Evolutionary conservation across 2,797 vertebrate genomes (phyloP), one percentile per base, ranked within the genome.

Genomic region (Sylvia borin): DNA sequence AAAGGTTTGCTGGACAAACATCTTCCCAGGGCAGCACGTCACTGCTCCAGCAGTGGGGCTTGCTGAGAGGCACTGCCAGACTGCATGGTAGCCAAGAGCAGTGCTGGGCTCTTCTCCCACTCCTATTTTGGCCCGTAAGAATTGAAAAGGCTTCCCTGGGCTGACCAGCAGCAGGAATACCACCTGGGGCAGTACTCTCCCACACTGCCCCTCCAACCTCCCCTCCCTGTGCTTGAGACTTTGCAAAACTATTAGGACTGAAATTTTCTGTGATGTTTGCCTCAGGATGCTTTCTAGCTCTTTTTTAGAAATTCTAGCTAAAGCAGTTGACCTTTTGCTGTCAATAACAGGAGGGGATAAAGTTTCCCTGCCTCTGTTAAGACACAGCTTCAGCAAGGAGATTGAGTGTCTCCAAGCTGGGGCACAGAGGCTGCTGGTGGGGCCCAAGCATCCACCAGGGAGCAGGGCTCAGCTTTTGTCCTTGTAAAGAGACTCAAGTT

Each of bases 31-130:
- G 68, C 48, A 57, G 60, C 14, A 29, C 0, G 0, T 19, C 0
- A 0, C 19, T 0, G 0, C 32, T 84, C 18, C 0, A 0, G 40
- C 3, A 1, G 27, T 19, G 43, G 38, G 42, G 15, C 21, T 90
- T 42, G 38, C 40, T 3, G 3, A 85, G 58, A 61, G 20, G 32
- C 45, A 31, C 40, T 68, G 47, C 21, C 47, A 62, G 70, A 42
- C 14, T 25, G 7, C 24, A 11, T 16, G 1, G 3, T 38, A 75
- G 42, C 38, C 18, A 18, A 54, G 26, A 18, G 43, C 29, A 48
- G 22, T 1, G 0, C 42, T 81, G 55, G 13, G 48, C 9, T 89
- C 2, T 1, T 61, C 17, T 73, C 6, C 53, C 0, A 0, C 42
- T 80, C 24, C 32, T 65, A 0, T 58, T 81, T 84, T 20, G 31